Percentiles rank a stretch among this genome's conserved stretches.
Conservation (phyloP, 23 tunicate species). For the Botrylloides violaceus region DNA sequence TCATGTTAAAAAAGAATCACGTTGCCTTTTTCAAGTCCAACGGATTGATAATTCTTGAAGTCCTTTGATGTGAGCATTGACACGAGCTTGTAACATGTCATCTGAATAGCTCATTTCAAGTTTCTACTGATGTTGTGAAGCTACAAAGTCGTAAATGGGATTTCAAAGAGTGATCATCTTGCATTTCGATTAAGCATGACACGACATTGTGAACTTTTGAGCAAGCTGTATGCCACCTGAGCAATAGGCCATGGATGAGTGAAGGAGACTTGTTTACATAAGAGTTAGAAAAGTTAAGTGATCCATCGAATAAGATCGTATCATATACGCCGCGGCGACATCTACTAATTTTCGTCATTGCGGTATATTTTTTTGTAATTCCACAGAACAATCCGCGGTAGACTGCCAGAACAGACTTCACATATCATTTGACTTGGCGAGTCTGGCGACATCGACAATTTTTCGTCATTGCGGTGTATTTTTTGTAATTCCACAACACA, state of each 20-base stretch:
- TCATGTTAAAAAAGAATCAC: neutral
- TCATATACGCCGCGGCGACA: too few relatives aligned
- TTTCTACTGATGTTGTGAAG: neutral
- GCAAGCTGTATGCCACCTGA: neutral
- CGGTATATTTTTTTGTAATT: too few relatives aligned
- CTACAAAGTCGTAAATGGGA: neutral
- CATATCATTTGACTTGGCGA: too few relatives aligned
- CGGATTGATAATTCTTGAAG: neutral
- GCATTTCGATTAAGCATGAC: constrained; percentile 3
- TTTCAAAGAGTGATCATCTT: neutral
- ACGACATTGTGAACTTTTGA: neutral
- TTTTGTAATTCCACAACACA: too few relatives aligned
- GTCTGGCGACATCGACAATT: too few relatives aligned
- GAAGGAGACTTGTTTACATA: neutral
- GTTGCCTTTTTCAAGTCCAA: neutral
- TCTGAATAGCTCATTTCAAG: neutral
- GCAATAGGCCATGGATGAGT: neutral
- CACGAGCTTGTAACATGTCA: neutral
- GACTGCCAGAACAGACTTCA: too few relatives aligned
- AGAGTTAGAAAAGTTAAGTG: neutral
- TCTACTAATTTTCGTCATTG: too few relatives aligned
- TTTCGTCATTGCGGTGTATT: too few relatives aligned
- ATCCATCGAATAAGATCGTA: neutral
- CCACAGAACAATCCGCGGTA: too few relatives aligned
- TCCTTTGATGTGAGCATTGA: neutral